phyloP scores from a whole-genome alignment of 2,113 vertebrate species.

The Lichenostomus cassidix region DNA sequence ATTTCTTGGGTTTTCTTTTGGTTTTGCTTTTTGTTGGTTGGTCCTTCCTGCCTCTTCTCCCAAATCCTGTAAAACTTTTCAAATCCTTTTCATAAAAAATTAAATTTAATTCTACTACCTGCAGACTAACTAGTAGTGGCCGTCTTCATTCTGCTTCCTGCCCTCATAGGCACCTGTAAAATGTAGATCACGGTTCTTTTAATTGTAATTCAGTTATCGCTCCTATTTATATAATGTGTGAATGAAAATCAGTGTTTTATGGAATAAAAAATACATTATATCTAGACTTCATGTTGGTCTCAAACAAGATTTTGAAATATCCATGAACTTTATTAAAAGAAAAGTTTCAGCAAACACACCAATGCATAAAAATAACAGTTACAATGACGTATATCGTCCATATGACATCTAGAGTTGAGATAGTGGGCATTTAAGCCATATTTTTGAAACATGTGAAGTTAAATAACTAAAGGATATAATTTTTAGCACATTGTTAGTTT shows the following conservation, averaged over 20 bases:
- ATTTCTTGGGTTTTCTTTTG: not conserved
- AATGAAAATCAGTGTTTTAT: not conserved
- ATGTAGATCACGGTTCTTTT: not conserved
- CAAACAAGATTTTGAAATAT: not conserved
- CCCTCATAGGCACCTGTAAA: not conserved
- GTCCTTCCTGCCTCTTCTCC: not conserved
- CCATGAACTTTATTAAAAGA: not conserved
- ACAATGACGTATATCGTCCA: fast-evolving
- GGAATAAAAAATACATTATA: not conserved
- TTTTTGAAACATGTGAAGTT: not conserved
- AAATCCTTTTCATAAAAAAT: not conserved
- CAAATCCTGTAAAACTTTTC: not conserved
- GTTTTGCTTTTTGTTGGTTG: not conserved
- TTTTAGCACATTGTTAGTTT: not conserved
- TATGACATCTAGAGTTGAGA: not conserved
- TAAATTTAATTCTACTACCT: not conserved
- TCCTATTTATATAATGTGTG: not conserved
- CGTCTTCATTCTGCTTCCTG: not conserved
- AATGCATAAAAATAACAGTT: not conserved
- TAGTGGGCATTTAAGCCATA: not conserved
- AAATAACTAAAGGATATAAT: not conserved
- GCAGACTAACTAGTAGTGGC: not conserved
- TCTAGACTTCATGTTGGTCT: not conserved
- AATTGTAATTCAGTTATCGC: not conserved
- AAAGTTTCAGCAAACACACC: not conserved